A percentile compares a stretch with the other conserved stretches of the same genome.
Evolutionary conservation across 2,113 vertebrate genomes (phyloP).

Genomic region (Panthera tigris): DNA sequence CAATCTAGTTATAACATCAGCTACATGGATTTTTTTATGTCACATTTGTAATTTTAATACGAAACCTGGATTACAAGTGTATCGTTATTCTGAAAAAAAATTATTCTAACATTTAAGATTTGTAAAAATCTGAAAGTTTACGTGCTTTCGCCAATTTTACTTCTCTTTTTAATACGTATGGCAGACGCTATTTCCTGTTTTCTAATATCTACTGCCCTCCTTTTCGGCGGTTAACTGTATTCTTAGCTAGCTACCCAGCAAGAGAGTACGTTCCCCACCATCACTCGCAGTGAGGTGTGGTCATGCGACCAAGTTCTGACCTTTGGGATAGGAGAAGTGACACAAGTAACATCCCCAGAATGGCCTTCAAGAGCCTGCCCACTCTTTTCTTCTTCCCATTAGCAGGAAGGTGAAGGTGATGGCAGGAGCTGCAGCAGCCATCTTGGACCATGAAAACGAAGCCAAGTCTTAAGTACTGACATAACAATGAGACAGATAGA

Average conservation of each 20-base stretch:
- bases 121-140: background rate
- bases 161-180: conserved; percentile 9
- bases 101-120: background rate
- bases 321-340: background rate
- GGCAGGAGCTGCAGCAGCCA: background rate
- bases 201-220: background rate
- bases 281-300: background rate
- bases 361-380: background rate
- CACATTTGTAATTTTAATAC: conserved; percentile 36
- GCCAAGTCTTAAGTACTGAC: background rate
- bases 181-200: background rate
- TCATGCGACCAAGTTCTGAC: background rate
- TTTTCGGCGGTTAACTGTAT: background rate
- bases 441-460: background rate
- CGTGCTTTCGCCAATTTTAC: background rate
- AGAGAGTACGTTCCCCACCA: background rate
- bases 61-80: background rate
- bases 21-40: background rate
- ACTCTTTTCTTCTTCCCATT: background rate
- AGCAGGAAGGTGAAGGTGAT: background rate
- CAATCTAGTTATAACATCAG: conserved; percentile 51
- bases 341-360: background rate
- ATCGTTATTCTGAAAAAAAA: conserved; percentile 50
- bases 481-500: background rate
- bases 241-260: background rate